Base-by-base conservation (phyloP, 2,797 vertebrate species). In the Malurus splendens region DNA sequence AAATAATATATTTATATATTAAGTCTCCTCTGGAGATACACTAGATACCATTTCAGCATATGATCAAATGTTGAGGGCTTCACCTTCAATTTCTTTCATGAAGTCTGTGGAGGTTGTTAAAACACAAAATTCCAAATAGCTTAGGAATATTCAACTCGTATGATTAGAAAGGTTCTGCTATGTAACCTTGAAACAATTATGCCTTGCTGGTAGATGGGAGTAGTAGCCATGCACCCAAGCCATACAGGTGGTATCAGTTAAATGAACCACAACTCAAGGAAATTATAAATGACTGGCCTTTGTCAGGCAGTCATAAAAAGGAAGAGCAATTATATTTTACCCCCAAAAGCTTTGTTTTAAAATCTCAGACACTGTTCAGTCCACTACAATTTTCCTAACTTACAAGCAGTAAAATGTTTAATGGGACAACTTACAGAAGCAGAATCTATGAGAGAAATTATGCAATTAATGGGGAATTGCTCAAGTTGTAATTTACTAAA, bases 401-500 rank as follows among this genome's bases (percentile, higher is more conserved):
- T 60, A 67, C 12, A 90, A 87, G 65, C n/a, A 84, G 25, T 84
- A 92, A 90, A 91, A 84, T 82, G 13, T 77, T 94, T 91, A 86
- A 74, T 57, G 50, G 56, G 32, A 64, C 42, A 84, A 79, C 39
- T 86, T 65, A 60, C 1, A 12, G 52, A 86, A 88, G 38, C 36
- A 81, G 54, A 85, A 92, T 66, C 24, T 86, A 68, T 80, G 60
- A 77, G 39, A 61, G 71, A 94, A 93, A 93, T 86, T 74, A 86
- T 33, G 54, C 32, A 67, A 60, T 67, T 84, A 93, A 85, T 82
- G 38, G 51, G 50, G 25, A 93, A 84, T 74, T 84, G 36, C 61
- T 84, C 12, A 68, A 82, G 60, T 51, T 79, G 38, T 84, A 90
- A 91, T 90, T 91, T 93, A 80, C 64, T 74, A 93, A 91, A 91